These are phyloP conservation scores for Falco cherrug DNA, from an alignment of 2,797 vertebrate genomes.

Conservation along the genomic window DNA sequence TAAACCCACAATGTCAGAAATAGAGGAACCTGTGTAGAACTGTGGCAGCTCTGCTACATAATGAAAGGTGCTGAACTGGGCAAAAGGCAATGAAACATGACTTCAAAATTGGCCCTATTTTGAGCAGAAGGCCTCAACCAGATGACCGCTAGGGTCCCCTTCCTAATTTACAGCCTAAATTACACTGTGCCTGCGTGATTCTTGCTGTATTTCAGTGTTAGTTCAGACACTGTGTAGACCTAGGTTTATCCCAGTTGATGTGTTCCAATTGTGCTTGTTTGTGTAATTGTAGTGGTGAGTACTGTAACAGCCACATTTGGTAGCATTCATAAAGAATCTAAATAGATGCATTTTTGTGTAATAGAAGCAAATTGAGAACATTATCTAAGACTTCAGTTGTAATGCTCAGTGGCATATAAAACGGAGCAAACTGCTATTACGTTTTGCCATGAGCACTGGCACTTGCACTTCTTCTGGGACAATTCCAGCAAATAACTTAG, in stretches of 20 bases:
- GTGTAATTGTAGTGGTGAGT: not conserved
- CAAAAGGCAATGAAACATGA: not conserved
- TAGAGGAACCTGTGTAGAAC: not conserved
- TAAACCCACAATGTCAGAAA: not conserved
- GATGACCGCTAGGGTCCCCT: not conserved
- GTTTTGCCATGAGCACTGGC: not conserved
- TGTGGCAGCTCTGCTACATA: not conserved
- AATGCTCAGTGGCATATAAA: not conserved
- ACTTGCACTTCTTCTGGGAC: not conserved
- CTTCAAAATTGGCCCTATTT: not conserved
- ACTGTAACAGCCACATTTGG: not conserved
- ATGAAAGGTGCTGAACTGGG: not conserved
- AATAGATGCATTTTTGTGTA: not conserved
- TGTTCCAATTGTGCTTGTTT: not conserved
- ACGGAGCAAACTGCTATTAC: not conserved
- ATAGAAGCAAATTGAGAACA: not conserved
- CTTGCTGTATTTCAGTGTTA: not conserved
- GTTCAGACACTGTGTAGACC: not conserved
- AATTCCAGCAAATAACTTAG: not conserved
- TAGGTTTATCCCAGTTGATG: fast-evolving
- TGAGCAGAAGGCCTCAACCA: not conserved
- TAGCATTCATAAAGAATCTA: not conserved
- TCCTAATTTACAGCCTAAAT: not conserved
- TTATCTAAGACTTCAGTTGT: not conserved
- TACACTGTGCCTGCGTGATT: not conserved